Conservation (phyloP, 2,888 invertebrate genomes). For the Drosophila villosipedis region DNA sequence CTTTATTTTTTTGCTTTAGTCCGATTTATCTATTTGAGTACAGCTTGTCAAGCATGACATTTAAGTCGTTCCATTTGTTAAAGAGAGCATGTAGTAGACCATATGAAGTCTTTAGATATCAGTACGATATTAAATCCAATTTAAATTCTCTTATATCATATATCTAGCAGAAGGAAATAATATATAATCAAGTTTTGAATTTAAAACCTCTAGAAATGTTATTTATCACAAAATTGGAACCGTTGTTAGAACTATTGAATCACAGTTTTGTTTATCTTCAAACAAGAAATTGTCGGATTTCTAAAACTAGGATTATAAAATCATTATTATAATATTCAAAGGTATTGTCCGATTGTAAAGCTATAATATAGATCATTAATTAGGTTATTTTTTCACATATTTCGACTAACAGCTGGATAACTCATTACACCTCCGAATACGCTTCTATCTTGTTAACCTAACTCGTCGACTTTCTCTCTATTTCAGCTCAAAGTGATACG, state of each 20-base stretch:
- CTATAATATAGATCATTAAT: background rate
- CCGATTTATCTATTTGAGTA: background rate
- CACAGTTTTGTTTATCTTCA: background rate
- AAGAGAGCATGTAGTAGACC: background rate
- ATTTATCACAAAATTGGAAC: background rate
- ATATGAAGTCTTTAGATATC: too few species aligned
- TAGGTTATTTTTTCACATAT: background rate
- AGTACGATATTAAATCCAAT: background rate
- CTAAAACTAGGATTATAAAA: background rate
- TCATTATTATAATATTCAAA: background rate
- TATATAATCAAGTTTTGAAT: background rate
- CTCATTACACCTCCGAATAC: background rate
- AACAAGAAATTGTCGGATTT: background rate
- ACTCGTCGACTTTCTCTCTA: slow-evolving; percentile 5
- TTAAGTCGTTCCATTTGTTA: background rate
- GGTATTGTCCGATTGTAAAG: background rate
- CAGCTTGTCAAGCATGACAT: background rate
- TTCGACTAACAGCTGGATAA: background rate
- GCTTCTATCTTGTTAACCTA: background rate
- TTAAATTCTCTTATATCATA: background rate
- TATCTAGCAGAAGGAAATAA: background rate
- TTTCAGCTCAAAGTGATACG: slow-evolving; percentile 84
- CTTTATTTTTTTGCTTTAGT: background rate
- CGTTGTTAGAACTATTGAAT: background rate
- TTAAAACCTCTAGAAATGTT: background rate